phyloP scores from a whole-genome alignment of 2,797 vertebrate species.

The Ctenochaetus hawaiiensis region DNA sequence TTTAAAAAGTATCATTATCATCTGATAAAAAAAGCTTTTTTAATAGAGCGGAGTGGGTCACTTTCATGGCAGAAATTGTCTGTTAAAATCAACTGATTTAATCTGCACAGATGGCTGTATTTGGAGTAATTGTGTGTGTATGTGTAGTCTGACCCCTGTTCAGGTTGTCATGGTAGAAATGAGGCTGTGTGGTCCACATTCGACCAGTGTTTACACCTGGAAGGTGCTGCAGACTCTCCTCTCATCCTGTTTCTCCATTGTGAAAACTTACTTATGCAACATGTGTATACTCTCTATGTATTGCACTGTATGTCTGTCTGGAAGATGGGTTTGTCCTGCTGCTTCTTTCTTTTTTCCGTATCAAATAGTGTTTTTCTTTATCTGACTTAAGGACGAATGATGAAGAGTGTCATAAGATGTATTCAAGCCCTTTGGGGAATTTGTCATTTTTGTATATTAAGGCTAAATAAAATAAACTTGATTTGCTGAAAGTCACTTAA shows the following conservation, averaged over 20 bases:
- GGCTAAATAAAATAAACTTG: conserved; percentile 5
- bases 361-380: background rate
- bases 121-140: background rate
- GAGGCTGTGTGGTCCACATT: background rate
- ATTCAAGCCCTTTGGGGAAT: background rate
- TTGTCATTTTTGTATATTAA: background rate
- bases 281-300: background rate
- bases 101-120: background rate
- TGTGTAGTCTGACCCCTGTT: background rate
- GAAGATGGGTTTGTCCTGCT: background rate
- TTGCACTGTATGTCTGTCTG: background rate
- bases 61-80: background rate
- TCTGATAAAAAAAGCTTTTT: conserved; percentile 22
- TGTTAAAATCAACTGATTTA: background rate
- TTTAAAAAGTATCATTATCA: background rate
- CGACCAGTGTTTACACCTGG: background rate
- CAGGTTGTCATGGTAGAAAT: background rate
- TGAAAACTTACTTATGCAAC: background rate
- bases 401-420: background rate
- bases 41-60: background rate
- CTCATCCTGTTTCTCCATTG: background rate
- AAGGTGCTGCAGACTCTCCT: too few species aligned
- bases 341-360: background rate
- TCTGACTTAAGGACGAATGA: conserved; percentile 6
- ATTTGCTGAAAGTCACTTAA: background rate